Evolutionary conservation across 1,140 invertebrate genomes (phyloP), one percentile per base, ranked within the genome.

Genomic region (Aplysia californica): DNA sequence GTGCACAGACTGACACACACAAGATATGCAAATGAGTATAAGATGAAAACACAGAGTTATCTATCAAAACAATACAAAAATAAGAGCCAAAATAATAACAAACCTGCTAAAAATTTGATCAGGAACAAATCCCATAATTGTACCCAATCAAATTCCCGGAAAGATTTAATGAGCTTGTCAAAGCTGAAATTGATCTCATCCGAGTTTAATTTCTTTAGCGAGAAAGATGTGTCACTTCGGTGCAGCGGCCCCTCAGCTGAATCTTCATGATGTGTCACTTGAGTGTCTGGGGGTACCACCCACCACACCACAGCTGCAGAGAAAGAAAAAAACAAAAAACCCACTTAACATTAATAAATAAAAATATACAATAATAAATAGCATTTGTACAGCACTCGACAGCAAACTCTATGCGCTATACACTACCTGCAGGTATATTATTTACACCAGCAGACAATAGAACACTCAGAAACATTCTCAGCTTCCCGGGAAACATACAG

Each of bases 101-200:
- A n/a, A 73, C 70, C 58, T 23, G 89, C 77, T 41, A 89, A 82
- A 71, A 91, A 90, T 77, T 87, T 85, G 18, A 89, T 80, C 3
- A 90, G 69, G 76, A 90, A 88, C 21, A 90, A 77, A 74, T 89
- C 87, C 86, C 89, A 88, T 1, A 88, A 77, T n/a, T 86, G 75
- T n/a, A 65, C 31, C 88, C 87, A 88, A 31, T 87, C 77, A 18
- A 89, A 75, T 3, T 86, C 77, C 56, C 75, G 78, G 55, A 87
- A 82, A 33, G 84, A 85, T 35, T 79, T 58, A 15, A 86, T 26
- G n/a, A 87, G 70, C 36, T 78, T 59, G 31, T 65, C 73, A 3
- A 82, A 73, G 69, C 59, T 85, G 39, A 85, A 84, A 61, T 78
- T 80, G 55, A 82, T 29, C 77, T 86, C 83, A 58, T 82, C 78